Evolutionary conservation across 2,888 invertebrate species (phyloP).

Genomic region (Punctoribates punctum): DNA sequence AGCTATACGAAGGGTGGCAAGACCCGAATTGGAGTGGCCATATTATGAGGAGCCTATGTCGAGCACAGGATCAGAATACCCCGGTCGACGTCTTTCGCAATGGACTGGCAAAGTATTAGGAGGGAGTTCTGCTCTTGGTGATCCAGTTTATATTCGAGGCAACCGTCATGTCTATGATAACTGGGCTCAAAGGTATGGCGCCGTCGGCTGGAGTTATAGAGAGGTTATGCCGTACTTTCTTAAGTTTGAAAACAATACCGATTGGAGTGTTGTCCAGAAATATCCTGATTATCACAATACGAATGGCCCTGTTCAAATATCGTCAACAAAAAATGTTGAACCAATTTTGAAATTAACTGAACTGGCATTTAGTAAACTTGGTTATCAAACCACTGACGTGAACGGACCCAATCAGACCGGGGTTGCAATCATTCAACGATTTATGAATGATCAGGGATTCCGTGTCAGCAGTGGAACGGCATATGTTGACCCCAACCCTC

Average conservation of each 20-base stretch:
- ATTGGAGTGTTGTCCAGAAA: neutral
- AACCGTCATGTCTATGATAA: neutral
- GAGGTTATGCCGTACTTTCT: slow-evolving; percentile 21
- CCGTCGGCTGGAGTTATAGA: slow-evolving; percentile 4
- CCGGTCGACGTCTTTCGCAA: neutral
- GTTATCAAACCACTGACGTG: neutral
- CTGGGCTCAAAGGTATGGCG: slow-evolving; percentile 3
- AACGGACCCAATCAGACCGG: slow-evolving; percentile 29
- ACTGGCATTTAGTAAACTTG: no score
- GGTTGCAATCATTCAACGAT: neutral
- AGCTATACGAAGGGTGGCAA: no score
- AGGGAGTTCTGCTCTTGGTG: neutral
- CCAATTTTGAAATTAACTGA: no score
- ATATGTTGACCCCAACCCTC: slow-evolving; percentile 19
- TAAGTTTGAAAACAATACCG: slow-evolving; percentile 14
- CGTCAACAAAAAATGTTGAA: no score
- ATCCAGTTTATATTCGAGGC: neutral
- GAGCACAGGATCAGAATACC: no score
- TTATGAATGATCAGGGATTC: neutral
- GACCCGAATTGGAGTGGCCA: no score
- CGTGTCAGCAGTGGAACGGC: neutral
- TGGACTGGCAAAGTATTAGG: neutral
- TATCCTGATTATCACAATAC: slow-evolving; percentile 1
- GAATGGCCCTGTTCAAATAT: neutral
- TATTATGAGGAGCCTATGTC: neutral